phyloP scores from a whole-genome alignment of 2,888 invertebrate genomes.

The Biston betularia region DNA sequence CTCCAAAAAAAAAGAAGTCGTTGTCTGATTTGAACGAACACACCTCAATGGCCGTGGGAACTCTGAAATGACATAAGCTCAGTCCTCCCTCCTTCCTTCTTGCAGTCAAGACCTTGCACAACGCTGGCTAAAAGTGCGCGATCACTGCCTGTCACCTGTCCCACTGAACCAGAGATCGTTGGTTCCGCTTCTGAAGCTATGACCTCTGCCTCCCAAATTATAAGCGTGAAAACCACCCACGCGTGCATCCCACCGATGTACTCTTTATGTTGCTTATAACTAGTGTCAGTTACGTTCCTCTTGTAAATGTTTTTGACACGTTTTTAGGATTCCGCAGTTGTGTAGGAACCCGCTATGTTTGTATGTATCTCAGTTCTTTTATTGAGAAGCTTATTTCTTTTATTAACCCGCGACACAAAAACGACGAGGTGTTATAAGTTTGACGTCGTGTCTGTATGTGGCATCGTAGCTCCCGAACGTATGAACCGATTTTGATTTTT shows the following conservation, averaged over 20 bases:
- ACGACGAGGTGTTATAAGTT: no score
- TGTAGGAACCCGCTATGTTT: no score
- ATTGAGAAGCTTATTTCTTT: no score
- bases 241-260: constrained; percentile 48
- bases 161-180: constrained; percentile 50
- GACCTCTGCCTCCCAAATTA: constrained; percentile 61
- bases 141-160: constrained; percentile 55
- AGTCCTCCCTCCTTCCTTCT: constrained; percentile 34
- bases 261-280: constrained; percentile 31
- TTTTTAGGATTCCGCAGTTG: not conserved
- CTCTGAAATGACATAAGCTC: constrained; percentile 6
- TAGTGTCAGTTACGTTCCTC: constrained; percentile 31
- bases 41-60: constrained; percentile 35
- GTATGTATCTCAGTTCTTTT: no score
- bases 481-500: no score
- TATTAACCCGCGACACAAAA: no score
- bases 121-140: constrained; percentile 15
- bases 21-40: not conserved
- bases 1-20: no score
- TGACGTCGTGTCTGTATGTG: no score
- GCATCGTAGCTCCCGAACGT: no score
- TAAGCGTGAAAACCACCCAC: constrained; percentile 72
- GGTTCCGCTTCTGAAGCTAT: constrained; percentile 54
- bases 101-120: constrained; percentile 51
- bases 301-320: constrained; percentile 19